Conservation (phyloP, 2,888 invertebrate genomes). For the Leptarthrus brevirostris region DNA sequence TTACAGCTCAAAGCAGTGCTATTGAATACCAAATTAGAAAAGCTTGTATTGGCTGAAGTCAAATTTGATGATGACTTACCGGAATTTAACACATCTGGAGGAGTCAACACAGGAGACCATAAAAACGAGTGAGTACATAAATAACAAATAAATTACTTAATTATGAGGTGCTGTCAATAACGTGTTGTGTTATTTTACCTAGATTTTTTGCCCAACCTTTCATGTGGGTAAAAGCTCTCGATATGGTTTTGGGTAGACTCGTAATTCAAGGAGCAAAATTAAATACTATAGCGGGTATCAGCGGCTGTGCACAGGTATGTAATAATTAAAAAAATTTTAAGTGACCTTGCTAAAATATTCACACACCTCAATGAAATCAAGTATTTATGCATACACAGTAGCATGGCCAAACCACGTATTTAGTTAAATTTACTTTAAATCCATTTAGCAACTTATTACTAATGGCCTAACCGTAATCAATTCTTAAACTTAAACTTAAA, state of each 20-base stretch:
- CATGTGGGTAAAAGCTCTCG: constrained; percentile 96
- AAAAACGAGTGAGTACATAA: constrained; percentile 65
- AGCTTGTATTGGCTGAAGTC: constrained; percentile 83
- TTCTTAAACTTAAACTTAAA: too few species aligned
- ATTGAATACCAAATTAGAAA: constrained; percentile 77
- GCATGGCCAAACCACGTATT: too few species aligned
- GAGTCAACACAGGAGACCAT: constrained; percentile 69
- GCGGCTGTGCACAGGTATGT: constrained; percentile 91
- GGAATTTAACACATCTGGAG: constrained; percentile 80
- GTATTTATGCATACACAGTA: too few species aligned
- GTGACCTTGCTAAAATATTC: too few species aligned
- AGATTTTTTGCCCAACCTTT: constrained; percentile 85
- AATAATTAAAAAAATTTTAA: too few species aligned
- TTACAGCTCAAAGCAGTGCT: constrained; percentile 91
- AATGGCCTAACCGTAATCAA: too few species aligned
- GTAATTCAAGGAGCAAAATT: constrained; percentile 86
- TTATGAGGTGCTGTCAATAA: too few species aligned
- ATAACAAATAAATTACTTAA: too few species aligned
- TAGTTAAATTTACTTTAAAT: too few species aligned
- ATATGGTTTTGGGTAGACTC: constrained; percentile 87
- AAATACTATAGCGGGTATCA: constrained; percentile 82
- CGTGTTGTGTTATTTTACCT: too few species aligned
- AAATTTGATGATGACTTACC: constrained; percentile 93
- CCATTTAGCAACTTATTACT: too few species aligned
- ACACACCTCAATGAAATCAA: too few species aligned